Conservation (phyloP, 2,113 vertebrate genomes). For the Phalacrocorax brasilianus region DNA sequence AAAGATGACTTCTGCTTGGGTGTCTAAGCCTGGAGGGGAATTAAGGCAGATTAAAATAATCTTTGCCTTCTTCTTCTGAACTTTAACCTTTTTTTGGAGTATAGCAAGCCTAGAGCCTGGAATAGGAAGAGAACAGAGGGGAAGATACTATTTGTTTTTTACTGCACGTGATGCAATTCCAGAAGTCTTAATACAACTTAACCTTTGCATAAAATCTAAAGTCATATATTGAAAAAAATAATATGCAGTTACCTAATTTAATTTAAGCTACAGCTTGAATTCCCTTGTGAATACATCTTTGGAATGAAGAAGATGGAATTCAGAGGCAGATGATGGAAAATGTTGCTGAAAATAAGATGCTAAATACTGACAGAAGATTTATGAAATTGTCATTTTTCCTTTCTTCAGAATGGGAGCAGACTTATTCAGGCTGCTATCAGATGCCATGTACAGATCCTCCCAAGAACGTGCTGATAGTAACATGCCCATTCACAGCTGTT, state of each 20-base stretch:
- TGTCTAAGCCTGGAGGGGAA: background rate
- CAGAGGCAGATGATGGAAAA: background rate
- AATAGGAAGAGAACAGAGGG: background rate
- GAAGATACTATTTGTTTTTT: background rate
- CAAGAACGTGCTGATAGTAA: background rate
- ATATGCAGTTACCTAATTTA: background rate
- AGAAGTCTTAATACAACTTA: background rate
- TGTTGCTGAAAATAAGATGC: background rate
- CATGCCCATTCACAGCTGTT: constrained; percentile 53
- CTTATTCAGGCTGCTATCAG: background rate
- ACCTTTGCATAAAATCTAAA: background rate
- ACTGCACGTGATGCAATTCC: background rate
- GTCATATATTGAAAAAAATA: background rate
- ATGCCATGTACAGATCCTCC: background rate
- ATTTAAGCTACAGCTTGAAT: background rate
- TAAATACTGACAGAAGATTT: background rate
- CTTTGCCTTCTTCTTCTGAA: background rate
- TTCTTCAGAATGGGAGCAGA: background rate
- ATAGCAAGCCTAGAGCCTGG: background rate
- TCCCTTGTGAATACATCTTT: background rate
- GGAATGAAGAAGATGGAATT: background rate
- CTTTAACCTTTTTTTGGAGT: background rate
- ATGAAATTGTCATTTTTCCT: background rate
- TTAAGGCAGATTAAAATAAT: background rate
- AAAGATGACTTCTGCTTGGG: background rate